Evolutionary conservation across 2,113 vertebrate species (phyloP).

Genomic region (Daubentonia madagascariensis): DNA sequence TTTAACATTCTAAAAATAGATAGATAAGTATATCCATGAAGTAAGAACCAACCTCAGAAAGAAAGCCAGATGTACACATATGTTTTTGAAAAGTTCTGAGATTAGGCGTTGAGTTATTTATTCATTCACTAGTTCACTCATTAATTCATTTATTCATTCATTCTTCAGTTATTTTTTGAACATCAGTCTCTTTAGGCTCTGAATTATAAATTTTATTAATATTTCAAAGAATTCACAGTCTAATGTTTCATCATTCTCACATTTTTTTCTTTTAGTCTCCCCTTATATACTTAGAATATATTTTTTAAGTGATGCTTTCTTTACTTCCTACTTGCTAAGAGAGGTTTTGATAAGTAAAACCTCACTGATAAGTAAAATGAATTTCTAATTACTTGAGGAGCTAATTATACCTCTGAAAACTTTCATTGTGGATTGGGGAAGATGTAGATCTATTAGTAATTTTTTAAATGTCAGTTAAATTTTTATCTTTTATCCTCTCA

Average conservation of each 20-base stretch:
- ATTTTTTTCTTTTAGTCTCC: background rate
- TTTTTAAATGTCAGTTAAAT: background rate
- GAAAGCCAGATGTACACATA: background rate
- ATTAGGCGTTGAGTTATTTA: background rate
- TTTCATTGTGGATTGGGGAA: background rate
- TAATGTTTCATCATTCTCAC: background rate
- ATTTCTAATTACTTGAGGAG: slow-evolving; percentile 3
- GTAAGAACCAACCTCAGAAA: background rate
- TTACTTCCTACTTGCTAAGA: background rate
- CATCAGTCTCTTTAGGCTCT: background rate
- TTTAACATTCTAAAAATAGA: background rate
- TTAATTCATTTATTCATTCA: background rate
- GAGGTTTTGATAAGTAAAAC: background rate
- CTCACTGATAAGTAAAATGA: background rate
- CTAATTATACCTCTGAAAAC: background rate
- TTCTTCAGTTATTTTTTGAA: background rate
- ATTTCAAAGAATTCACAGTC: background rate
- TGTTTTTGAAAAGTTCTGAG: background rate
- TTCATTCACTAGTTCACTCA: background rate
- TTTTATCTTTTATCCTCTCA: background rate
- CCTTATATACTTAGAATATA: background rate
- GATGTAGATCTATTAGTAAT: background rate
- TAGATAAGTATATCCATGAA: background rate
- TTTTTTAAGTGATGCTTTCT: background rate
- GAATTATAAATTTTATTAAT: background rate